phyloP scores from a whole-genome alignment of 2,113 vertebrate genomes.

The Murina feae region DNA sequence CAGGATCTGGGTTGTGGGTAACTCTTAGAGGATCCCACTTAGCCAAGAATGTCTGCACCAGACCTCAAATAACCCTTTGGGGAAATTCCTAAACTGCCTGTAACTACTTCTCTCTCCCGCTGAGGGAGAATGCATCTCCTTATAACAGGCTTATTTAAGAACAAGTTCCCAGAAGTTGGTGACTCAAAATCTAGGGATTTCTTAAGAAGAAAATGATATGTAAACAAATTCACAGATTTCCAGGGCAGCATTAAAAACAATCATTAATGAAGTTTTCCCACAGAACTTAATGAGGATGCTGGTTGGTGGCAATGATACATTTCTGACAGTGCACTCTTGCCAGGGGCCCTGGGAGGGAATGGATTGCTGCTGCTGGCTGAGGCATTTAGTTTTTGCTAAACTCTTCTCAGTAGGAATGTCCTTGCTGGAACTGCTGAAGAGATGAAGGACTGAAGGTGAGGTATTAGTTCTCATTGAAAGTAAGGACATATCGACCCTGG shows the following conservation, averaged over 20 bases:
- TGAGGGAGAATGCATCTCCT: slow-evolving; percentile 13
- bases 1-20: not conserved
- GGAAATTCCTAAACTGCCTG: slow-evolving; percentile 34
- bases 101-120: not conserved
- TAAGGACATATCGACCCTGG: slow-evolving; percentile 39
- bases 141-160: slow-evolving; percentile 10
- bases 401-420: slow-evolving; percentile 37
- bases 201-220: slow-evolving; percentile 34
- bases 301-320: slow-evolving; percentile 5
- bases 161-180: not conserved
- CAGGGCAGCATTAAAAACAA: not conserved
- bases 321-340: not conserved
- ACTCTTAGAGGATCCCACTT: slow-evolving; percentile 12
- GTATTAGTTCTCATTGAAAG: slow-evolving; percentile 45
- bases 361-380: not conserved
- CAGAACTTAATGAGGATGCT: slow-evolving; percentile 35
- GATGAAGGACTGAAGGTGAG: slow-evolving; percentile 38
- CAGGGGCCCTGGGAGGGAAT: not conserved
- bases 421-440: not conserved
- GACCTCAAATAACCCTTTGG: slow-evolving; percentile 47
- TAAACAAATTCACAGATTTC: slow-evolving; percentile 20
- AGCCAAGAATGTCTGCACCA: not conserved
- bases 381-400: not conserved
- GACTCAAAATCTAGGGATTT: slow-evolving; percentile 6
- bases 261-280: slow-evolving; percentile 29